Base-by-base conservation (phyloP, 1,140 invertebrate genomes). In the Conus betulinus region DNA sequence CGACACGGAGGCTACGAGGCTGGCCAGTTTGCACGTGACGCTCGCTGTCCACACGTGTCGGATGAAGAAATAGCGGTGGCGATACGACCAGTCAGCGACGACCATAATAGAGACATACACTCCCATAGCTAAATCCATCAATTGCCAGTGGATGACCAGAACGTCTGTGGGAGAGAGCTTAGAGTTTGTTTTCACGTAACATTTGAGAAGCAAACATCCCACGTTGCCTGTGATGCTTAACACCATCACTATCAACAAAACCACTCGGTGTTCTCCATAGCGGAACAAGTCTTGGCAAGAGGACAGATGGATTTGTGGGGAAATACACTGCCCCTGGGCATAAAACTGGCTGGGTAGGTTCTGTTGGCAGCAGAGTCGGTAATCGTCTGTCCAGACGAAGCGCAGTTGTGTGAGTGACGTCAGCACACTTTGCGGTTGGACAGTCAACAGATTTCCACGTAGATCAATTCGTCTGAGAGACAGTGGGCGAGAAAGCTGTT, bases 271-370 rank as follows among this genome's bases (percentile, higher is more conserved):
- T 20, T 53, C 82, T 53, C 57, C 82, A 60, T 53, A 85, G 5
- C 67, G 84, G 5, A 86, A 25, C 51, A 86, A 15, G 27, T 86
- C 67, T 53, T 86, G 27, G 23, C 84, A 86, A 7, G 84, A 86
- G 1, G 84, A 86, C 39, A 86, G 25, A n/a, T 86, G 27, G 84
- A 23, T 39, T 53, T 53, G 27, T 10, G 63, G 84, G 17, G 84
- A 39, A 15, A 51, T 8, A n/a, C 84, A 86, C 23, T 86, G 67
- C 13, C 67, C 63, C 13, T 74, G n/a, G 39, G 13, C 17, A 51
- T 86, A 27, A 39, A 74, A 76, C 20, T 74, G 27, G 6, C 51
- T n/a, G 13, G 84, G 84, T n/a, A 86, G n/a, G 1, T 39, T 55
- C 13, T 60, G 57, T 23, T 39, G 23, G 67, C 84, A 86, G 23